phyloP scores from a whole-genome alignment of 1,140 invertebrate species.

The Schlechtendalia chinensis region DNA sequence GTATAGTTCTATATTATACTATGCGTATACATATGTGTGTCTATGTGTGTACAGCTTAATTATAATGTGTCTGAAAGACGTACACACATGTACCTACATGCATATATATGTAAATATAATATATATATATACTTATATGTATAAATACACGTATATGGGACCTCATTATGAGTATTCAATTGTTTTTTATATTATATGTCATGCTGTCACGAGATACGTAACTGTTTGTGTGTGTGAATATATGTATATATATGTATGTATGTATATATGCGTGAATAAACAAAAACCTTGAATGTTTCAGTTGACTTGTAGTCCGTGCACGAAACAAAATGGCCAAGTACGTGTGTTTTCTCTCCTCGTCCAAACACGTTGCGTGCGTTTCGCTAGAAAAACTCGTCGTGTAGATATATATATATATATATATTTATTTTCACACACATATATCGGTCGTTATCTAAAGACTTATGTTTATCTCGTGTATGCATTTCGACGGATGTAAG shows the following conservation, averaged over 20 bases:
- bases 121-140: no score
- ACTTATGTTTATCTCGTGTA: constrained; percentile 9
- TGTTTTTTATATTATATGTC: constrained; percentile 30
- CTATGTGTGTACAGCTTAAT: not conserved
- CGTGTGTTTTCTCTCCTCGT: not conserved
- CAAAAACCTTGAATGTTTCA: constrained; percentile 25
- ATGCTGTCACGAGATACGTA: constrained; percentile 11
- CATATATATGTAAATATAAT: not conserved
- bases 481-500: not conserved
- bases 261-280: constrained; percentile 12
- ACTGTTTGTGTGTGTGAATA: not conserved
- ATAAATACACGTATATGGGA: not conserved
- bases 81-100: not conserved
- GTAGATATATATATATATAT: not conserved
- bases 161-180: constrained; percentile 26
- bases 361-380: constrained; percentile 21
- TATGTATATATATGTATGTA: not conserved
- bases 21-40: not conserved
- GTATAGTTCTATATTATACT: not conserved
- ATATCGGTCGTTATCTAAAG: not conserved
- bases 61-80: not conserved
- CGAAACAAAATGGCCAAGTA: constrained; percentile 32
- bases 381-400: not conserved
- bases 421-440: not conserved
- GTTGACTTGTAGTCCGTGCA: constrained; percentile 26